Evolutionary conservation across 2,888 invertebrate species (phyloP).

Genomic region (Cecidostiba fungosa): DNA sequence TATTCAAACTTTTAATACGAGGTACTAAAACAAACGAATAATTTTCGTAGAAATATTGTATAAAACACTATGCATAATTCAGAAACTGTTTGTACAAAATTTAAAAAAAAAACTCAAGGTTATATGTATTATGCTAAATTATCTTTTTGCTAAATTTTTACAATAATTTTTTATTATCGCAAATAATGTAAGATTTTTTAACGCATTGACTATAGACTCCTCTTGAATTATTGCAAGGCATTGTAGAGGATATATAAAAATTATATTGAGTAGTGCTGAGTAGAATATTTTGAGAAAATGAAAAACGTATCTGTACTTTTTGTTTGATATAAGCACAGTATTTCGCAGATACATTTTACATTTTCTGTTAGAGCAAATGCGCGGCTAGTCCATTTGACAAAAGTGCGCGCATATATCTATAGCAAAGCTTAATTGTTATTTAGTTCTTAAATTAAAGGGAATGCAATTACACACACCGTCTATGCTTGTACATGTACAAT

Average conservation of each 20-base stretch:
- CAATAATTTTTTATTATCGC: not conserved
- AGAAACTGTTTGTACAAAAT: not conserved
- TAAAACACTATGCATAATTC: not conserved
- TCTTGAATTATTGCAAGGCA: not conserved
- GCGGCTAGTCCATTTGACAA: conserved; percentile 39
- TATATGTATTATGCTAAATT: not conserved
- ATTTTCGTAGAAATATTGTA: not conserved
- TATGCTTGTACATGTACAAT: conserved; percentile 58
- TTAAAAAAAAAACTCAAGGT: not conserved
- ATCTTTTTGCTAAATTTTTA: conserved; percentile 8
- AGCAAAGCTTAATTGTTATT: conserved; percentile 58
- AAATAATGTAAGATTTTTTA: not conserved
- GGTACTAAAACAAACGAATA: no score
- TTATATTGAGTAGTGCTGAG: not conserved
- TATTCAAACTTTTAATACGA: not conserved
- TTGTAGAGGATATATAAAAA: not conserved
- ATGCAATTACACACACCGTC: conserved; percentile 40
- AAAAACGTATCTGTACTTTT: not conserved
- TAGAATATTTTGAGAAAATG: not conserved
- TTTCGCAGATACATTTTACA: not conserved
- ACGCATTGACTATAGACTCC: not conserved
- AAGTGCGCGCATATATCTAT: conserved; percentile 28
- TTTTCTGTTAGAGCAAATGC: not conserved
- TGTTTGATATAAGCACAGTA: not conserved
- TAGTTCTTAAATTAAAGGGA: conserved; percentile 55